These are phyloP conservation scores for Myzus persicae DNA, from an alignment of 1,140 invertebrate genomes.

Conservation along the genomic window DNA sequence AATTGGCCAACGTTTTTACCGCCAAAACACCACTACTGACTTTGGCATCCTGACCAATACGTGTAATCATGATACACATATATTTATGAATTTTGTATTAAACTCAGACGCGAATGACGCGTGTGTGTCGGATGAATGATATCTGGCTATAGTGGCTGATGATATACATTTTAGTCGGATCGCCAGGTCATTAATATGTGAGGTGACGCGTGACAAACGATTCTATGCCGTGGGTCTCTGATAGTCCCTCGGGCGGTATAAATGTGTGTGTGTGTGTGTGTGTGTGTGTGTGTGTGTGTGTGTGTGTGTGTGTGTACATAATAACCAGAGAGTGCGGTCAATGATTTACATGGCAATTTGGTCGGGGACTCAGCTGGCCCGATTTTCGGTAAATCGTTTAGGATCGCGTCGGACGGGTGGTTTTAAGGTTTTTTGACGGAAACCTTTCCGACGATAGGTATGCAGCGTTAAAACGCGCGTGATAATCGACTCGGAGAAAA, in stretches of 20 bases:
- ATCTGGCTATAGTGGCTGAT: not conserved
- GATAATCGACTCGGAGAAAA: not conserved
- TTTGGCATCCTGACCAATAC: not conserved
- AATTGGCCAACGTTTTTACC: not conserved
- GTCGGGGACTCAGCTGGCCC: not conserved
- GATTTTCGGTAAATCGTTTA: not conserved
- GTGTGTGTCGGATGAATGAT: not conserved
- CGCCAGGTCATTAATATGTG: not conserved
- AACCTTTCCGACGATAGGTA: not conserved
- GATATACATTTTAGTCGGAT: not conserved
- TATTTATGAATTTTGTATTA: not conserved
- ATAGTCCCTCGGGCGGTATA: not conserved
- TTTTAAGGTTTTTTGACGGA: not conserved
- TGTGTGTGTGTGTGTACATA: not conserved
- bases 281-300: not conserved
- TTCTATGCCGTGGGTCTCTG: not conserved
- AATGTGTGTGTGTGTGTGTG: not conserved
- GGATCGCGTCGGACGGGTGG: not conserved
- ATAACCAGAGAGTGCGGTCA: constrained; percentile 9
- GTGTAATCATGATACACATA: not conserved
- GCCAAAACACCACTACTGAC: not conserved
- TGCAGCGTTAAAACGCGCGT: too few species aligned
- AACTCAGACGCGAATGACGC: too few species aligned
- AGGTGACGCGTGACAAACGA: not conserved
- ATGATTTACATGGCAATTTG: constrained; percentile 5